A percentile compares a stretch with the other conserved stretches of the same genome.
phyloP scores from a whole-genome alignment of 1,140 invertebrate genomes.

The Diachasma alloeum region DNA sequence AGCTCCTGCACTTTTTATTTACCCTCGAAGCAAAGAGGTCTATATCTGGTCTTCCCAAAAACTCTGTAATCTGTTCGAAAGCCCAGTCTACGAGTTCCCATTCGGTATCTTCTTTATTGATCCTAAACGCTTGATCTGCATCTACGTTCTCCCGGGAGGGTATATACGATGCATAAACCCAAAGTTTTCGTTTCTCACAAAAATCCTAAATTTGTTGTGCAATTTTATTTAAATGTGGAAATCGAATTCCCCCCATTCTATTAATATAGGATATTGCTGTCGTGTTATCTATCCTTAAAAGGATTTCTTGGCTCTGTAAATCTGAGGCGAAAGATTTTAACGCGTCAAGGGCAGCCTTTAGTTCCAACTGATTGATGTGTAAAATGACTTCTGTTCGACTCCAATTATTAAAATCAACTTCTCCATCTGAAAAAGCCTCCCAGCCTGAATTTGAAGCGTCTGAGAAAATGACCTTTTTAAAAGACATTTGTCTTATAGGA shows the following conservation, averaged over 20 bases:
- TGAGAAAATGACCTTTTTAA: constrained; percentile 38
- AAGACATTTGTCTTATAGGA: neutral
- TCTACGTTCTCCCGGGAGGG: constrained; percentile 23
- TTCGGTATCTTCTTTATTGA: constrained; percentile 11
- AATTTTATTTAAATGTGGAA: constrained; percentile 8
- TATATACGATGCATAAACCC: constrained; percentile 28
- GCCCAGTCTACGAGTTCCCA: constrained; percentile 16
- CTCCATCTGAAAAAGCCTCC: constrained; percentile 23
- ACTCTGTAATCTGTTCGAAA: neutral
- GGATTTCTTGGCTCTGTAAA: constrained; percentile 10
- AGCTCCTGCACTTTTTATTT: constrained; percentile 40
- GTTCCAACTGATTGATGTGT: constrained; percentile 29
- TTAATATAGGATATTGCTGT: constrained; percentile 31
- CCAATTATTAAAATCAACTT: constrained; percentile 27
- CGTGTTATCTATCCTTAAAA: constrained; percentile 33
- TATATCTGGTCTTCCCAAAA: constrained; percentile 26
- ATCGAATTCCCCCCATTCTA: constrained; percentile 27
- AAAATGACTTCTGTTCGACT: constrained; percentile 1
- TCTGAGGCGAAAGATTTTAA: constrained; percentile 27
- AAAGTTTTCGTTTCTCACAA: constrained; percentile 30
- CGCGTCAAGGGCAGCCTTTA: constrained; percentile 19
- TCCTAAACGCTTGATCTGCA: neutral
- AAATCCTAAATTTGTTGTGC: constrained; percentile 30
- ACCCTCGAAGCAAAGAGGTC: constrained; percentile 41
- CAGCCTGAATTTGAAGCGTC: constrained; percentile 44